These are phyloP conservation scores for Epinephelus lanceolatus DNA, from an alignment of 2,113 vertebrate genomes.

Conservation along the genomic window DNA sequence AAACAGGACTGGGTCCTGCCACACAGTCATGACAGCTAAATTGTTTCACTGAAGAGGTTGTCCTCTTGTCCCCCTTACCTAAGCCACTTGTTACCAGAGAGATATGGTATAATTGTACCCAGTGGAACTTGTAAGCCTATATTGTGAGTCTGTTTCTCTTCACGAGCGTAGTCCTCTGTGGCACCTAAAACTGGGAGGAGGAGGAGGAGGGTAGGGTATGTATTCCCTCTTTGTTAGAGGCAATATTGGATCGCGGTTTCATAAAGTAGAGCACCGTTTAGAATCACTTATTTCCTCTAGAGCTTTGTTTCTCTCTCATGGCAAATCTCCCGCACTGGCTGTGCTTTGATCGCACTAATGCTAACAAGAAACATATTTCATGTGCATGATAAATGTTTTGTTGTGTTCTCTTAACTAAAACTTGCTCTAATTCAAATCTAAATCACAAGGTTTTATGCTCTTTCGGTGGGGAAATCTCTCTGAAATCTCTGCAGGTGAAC, in stretches of 20 bases:
- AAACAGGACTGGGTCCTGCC: constrained; percentile 88
- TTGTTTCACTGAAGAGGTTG: constrained; percentile 83
- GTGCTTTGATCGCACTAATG: constrained; percentile 52
- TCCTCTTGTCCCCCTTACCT: constrained; percentile 77
- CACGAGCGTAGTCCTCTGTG: constrained; percentile 72
- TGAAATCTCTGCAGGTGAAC: too few species aligned
- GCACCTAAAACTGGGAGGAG: constrained; percentile 62
- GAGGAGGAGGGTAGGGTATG: constrained; percentile 34
- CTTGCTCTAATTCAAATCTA: constrained; percentile 16
- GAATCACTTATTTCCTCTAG: constrained; percentile 67
- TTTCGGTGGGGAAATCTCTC: constrained; percentile 7
- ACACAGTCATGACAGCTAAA: constrained; percentile 88
- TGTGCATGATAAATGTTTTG: constrained; percentile 55
- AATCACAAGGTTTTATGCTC: constrained; percentile 15
- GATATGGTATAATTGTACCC: constrained; percentile 78
- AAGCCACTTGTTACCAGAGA: constrained; percentile 78
- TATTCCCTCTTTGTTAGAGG: constrained; percentile 70
- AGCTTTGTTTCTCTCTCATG: constrained; percentile 68
- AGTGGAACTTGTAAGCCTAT: constrained; percentile 79
- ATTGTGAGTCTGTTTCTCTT: constrained; percentile 79
- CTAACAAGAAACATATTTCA: constrained; percentile 43
- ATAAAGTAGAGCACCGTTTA: constrained; percentile 78
- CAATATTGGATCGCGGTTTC: constrained; percentile 66
- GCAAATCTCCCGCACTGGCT: constrained; percentile 52
- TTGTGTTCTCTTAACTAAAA: constrained; percentile 32